Base-by-base conservation (phyloP, 2,113 vertebrate species). In the Callorhinus ursinus region DNA sequence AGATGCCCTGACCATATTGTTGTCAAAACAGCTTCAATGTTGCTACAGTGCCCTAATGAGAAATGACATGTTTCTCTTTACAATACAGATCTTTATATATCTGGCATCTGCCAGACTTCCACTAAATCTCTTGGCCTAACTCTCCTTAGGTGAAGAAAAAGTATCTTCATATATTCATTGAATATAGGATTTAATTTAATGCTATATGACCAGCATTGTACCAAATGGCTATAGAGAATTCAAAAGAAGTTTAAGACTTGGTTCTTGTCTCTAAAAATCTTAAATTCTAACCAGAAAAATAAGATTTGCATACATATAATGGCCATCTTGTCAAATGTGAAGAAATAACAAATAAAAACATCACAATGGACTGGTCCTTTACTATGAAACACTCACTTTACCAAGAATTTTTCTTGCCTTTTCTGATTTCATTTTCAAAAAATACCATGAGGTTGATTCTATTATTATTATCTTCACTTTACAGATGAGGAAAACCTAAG, bases 21-120 rank as follows among this genome's bases (percentile, higher is more conserved):
- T 88, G 81, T 61, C 89, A 57, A 71, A 93, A 67, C 9, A 82
- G 36, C 57, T 61, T 95, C 90, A 9, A 3, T 55, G 39, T 95
- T 91, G 53, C 51, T 91, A 36, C 46, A 42, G 59, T 39, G 28
- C 15, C 82, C 57, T 94, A 95, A 88, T 90, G 93, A 95, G 63
- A 89, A 33, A 91, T 72, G 69, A 86, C 88, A 93, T 53, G 21
- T 89, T 90, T 53, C 71, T 80, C 46, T 89, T 97, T 85, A 74
- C 83, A 51, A 92, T 36, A 92, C 46, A 69, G 15, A 76, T 88
- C 51, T 74, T 13, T 63, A 61, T 46, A 80, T 26, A 92, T 63
- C 86, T 51, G 31, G 19, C 28, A 86, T 81, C 51, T 57, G n/a
- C 19, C 39, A 87, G 18, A 2, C 19, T 90, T 92, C 65, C 7